These are phyloP conservation scores for Cephus pulcher DNA, from an alignment of 2,888 invertebrate species.

Conservation along the genomic window DNA sequence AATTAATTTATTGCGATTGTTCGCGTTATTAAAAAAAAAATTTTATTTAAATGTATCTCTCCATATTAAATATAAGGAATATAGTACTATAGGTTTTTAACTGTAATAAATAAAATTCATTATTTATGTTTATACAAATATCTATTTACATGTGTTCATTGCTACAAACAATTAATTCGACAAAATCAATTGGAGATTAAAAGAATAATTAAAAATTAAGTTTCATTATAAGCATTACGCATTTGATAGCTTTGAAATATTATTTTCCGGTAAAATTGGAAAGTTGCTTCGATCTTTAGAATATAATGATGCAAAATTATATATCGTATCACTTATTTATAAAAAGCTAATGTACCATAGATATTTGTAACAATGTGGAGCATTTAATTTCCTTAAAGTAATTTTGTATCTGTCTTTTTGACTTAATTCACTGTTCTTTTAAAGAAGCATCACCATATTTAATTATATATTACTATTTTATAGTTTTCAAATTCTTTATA, in stretches of 20 bases:
- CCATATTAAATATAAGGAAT: neutral
- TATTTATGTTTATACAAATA: neutral
- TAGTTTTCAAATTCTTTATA: slow-evolving; percentile 6
- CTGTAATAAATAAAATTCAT: neutral
- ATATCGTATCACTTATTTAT: neutral
- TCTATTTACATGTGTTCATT: neutral
- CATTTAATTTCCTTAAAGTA: neutral
- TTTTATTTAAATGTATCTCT: neutral
- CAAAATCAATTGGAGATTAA: neutral
- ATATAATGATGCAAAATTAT: neutral
- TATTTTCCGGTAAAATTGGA: neutral
- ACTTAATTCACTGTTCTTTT: neutral
- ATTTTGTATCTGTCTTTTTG: neutral
- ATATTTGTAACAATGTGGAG: neutral
- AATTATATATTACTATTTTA: neutral
- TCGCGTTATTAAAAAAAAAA: neutral
- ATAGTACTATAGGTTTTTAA: neutral
- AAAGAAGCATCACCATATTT: neutral
- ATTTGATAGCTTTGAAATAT: neutral
- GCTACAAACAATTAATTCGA: neutral
- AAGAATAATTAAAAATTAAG: neutral
- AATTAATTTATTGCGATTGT: neutral
- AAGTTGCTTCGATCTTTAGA: neutral
- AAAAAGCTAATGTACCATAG: neutral
- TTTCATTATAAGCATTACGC: neutral